Base-by-base conservation (phyloP, 2,113 vertebrate genomes). In the Dipodomys spectabilis region DNA sequence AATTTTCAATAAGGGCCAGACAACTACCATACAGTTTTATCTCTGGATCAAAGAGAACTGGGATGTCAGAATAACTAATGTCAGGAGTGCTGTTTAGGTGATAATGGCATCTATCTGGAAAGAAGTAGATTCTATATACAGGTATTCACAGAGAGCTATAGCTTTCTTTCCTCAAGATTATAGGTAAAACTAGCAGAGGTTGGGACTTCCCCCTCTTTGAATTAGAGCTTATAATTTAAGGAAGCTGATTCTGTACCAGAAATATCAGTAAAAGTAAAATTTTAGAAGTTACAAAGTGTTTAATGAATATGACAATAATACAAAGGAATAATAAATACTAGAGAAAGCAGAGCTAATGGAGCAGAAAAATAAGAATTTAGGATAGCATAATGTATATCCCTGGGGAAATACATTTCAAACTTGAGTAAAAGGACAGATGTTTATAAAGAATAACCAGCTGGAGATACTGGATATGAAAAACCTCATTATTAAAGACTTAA, bases 371-470 rank as follows among this genome's bases (percentile, higher is more conserved):
- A 9, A 65, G 84, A 82, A 94, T 27, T 91, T 95, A 67, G 44
- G 86, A 80, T 64, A 73, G 32, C 53, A 78, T 74, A 84, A 57
- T 74, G 30, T 27, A 80, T 81, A 81, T 75, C n/a, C 49, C 90
- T 77, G 87, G 88, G 88, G 67, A 86, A 84, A 73, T 73, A 84
- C 67, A 79, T 30, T 90, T 1, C 7, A 86, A 91, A 53, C 30
- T 69, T 89, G 53, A 71, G 39, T 16, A 64, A 88, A 83, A 69
- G 69, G 64, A 78, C 67, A 86, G 32, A 90, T 91, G 49, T 88
- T 94, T 94, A 57, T 82, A 85, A 92, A 85, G 60, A 86, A 91
- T 35, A 95, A 72, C 7, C 19, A 88, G 53, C 80, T 88, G 79
- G 74, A 92, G 20, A 79, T 72, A 91, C 69, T 86, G 57, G 30